phyloP scores from a whole-genome alignment of 2,797 vertebrate species.

The Mormyrus hasselquistii region DNA sequence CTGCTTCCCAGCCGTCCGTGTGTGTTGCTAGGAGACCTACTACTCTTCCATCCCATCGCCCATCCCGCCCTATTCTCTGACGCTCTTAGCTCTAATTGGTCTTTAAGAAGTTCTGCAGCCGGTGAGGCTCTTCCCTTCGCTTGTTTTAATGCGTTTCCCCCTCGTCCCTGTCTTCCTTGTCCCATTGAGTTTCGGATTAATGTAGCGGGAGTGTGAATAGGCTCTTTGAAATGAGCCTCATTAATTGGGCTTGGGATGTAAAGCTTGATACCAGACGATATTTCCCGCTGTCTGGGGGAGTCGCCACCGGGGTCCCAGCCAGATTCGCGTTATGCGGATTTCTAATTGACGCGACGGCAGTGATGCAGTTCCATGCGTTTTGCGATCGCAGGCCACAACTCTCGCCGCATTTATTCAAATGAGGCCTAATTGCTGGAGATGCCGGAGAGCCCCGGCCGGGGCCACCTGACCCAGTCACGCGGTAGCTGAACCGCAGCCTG shows the following conservation, averaged over 20 bases:
- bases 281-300: not conserved
- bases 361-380: not conserved
- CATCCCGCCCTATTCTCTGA: not conserved
- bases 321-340: not conserved
- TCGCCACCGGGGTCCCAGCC: not conserved
- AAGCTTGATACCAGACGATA: not conserved
- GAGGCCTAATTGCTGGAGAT: not conserved
- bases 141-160: conserved; percentile 14
- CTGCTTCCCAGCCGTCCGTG: conserved; percentile 24
- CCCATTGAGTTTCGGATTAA: not conserved
- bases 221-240: conserved; percentile 6
- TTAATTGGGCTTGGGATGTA: not conserved
- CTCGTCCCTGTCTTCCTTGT: conserved; percentile 6
- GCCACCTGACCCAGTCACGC: not conserved
- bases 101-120: conserved; percentile 1
- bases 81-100: conserved; percentile 18
- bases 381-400: not conserved
- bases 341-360: not conserved
- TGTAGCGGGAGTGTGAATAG: conserved; percentile 15
- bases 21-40: conserved; percentile 58
- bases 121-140: not conserved
- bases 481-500: not conserved
- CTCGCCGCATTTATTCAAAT: not conserved
- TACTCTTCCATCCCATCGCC: conserved; percentile 9
- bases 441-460: not conserved